Evolutionary conservation across 2,797 vertebrate genomes (phyloP), one percentile per base, ranked within the genome.

Genomic region (Apogon talboti): DNA sequence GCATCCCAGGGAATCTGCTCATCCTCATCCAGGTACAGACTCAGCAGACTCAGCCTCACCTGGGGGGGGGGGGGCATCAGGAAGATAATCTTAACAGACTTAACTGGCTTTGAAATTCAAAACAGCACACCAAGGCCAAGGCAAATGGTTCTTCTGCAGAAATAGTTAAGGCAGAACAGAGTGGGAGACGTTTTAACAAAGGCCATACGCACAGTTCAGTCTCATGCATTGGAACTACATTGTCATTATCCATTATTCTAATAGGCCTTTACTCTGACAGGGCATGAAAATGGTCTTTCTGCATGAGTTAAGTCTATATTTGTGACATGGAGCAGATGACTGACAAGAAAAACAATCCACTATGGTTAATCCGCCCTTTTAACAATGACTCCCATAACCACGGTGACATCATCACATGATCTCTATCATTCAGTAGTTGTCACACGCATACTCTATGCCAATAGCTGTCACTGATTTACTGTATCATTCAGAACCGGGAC

Each of bases 1-100:
- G 96, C 93, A 1, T 96, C 95, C 96, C 95, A 96, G 24, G 95
- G 95, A 1, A 95, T 94, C 61, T 95, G 93, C 58, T 95, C 93
- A 0, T 95, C 95, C 56, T 95, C 94, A 13, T 96, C 93, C 84
- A 97, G 91, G 79, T 96, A 96, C 28, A 95, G 87, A 62, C 93
- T 93, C 59, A 96, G 91, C 68, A 96, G 91, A 63, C 88, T 96
- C 83, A 95, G 95, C 0, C 95, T 96, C 70, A 96, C 96, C 96
- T 96, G n/a, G n/a, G n/a, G n/a, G n/a, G 10, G 61, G 6, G 43
- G n/a, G 16, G 2, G 13, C 6, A 74, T 16, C 24, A 18, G 59
- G 9, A 62, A 0, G 0, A 35, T 8, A 16, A 44, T 57, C 21
- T 69, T 40, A 49, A 56, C 40, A 28, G 50, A 58, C 6, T 33